Conservation (phyloP, 2,113 vertebrate genomes). For the Stegostoma tigrinum region DNA sequence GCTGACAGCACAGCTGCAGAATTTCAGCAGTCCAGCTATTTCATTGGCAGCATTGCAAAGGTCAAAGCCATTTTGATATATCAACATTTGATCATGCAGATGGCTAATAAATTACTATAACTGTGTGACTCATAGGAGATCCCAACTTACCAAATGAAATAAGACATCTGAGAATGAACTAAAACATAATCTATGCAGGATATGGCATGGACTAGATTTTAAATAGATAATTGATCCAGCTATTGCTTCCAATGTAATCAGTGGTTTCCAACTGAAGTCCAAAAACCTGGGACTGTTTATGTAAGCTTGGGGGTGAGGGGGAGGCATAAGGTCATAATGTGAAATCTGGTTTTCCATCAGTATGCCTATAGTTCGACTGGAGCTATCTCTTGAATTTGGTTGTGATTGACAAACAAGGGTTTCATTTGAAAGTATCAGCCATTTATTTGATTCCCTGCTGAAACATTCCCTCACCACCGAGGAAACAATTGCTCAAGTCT, state of each 20-base stretch:
- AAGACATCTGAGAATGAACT: not conserved
- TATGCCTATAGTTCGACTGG: not conserved
- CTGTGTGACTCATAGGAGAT: slow-evolving; percentile 1
- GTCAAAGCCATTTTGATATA: not conserved
- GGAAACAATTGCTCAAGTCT: not conserved
- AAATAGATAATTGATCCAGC: slow-evolving; percentile 19
- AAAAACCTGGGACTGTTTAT: not conserved
- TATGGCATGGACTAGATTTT: not conserved
- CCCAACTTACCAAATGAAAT: not conserved
- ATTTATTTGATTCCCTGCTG: not conserved
- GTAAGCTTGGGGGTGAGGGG: too few relatives aligned
- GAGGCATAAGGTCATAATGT: not conserved
- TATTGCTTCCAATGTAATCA: not conserved
- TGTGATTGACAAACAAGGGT: too few relatives aligned
- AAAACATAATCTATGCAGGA: not conserved
- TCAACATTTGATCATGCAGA: not conserved
- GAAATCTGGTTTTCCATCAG: not conserved
- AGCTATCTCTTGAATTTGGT: not conserved
- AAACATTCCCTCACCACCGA: not conserved
- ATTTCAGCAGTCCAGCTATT: not conserved
- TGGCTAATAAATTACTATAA: not conserved
- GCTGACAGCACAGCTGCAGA: not conserved
- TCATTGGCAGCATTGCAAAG: slow-evolving; percentile 5
- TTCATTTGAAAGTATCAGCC: not conserved
- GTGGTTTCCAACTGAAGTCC: not conserved